phyloP scores from a whole-genome alignment of 1,140 invertebrate species.

The Thaumetopoea pityocampa region DNA sequence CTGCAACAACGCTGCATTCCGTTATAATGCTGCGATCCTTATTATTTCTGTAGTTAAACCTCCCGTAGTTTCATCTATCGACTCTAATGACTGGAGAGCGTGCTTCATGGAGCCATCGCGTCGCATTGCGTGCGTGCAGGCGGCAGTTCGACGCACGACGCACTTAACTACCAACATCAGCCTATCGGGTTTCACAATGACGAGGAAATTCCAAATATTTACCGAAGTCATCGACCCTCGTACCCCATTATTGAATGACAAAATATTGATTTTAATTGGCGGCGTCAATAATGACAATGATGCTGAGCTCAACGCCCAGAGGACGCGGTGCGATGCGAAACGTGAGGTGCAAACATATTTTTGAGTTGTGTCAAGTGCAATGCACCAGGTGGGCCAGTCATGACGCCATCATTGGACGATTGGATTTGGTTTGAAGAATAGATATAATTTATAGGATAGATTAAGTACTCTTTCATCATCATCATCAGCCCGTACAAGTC shows the following conservation, averaged over 20 bases:
- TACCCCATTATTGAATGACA: slow-evolving; percentile 7
- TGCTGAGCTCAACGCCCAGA: too few species aligned
- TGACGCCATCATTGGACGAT: too few species aligned
- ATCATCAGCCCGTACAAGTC: too few species aligned
- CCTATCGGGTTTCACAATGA: slow-evolving; percentile 14
- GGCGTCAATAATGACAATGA: not conserved
- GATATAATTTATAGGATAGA: too few species aligned
- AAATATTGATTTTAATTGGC: slow-evolving; percentile 7
- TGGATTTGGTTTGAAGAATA: too few species aligned
- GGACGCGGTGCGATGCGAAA: too few species aligned
- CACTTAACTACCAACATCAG: slow-evolving; percentile 11
- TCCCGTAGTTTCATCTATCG: slow-evolving; percentile 1
- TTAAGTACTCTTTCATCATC: too few species aligned
- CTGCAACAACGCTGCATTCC: slow-evolving; percentile 2
- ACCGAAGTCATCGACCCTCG: slow-evolving; percentile 8
- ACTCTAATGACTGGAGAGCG: slow-evolving; percentile 9
- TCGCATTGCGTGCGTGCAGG: slow-evolving; percentile 3
- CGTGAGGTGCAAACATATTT: too few species aligned
- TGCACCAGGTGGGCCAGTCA: too few species aligned
- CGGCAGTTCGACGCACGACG: slow-evolving; percentile 8
- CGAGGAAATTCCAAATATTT: slow-evolving; percentile 11
- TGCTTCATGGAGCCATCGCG: slow-evolving; percentile 9
- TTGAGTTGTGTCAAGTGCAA: too few species aligned
- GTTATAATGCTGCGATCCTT: not conserved
- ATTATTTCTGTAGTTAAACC: not conserved